Conservation (phyloP, 2,797 vertebrate species). For the Merluccius polli region DNA sequence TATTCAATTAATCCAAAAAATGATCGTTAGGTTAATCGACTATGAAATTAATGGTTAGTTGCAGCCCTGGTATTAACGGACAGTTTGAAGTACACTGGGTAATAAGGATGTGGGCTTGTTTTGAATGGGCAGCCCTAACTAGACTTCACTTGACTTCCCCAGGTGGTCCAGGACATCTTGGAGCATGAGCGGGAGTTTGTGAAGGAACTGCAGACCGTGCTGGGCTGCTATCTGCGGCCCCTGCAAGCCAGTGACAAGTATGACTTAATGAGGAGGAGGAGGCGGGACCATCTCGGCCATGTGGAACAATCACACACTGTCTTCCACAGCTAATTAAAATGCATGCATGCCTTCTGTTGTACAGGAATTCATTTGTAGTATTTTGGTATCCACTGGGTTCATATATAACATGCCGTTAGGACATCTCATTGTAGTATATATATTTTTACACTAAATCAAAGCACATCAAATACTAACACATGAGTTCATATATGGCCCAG, state of each 20-base stretch:
- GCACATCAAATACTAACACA: neutral
- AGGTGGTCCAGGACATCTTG: conserved; percentile 97
- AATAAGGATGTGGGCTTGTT: neutral
- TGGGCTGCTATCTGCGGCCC: conserved; percentile 88
- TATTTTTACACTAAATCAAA: neutral
- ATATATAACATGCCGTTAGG: neutral
- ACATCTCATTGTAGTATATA: neutral
- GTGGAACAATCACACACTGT: neutral
- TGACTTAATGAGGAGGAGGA: conserved; percentile 46
- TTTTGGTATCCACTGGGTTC: neutral
- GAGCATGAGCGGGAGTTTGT: conserved; percentile 95
- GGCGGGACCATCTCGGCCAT: neutral
- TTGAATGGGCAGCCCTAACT: conserved; percentile 12
- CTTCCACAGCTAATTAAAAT: neutral
- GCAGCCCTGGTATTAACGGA: no score
- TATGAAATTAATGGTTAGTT: no score
- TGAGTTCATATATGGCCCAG: neutral
- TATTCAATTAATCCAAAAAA: no score
- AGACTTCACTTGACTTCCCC: conserved; percentile 21
- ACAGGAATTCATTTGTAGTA: neutral
- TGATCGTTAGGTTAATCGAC: no score
- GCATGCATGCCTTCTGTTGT: neutral
- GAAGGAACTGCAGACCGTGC: conserved; percentile 88
- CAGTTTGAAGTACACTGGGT: neutral
- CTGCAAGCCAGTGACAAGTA: conserved; percentile 94